Evolutionary conservation across 2,113 vertebrate species (phyloP), one percentile per base, ranked within the genome.

Genomic region (Neoarius graeffei): DNA sequence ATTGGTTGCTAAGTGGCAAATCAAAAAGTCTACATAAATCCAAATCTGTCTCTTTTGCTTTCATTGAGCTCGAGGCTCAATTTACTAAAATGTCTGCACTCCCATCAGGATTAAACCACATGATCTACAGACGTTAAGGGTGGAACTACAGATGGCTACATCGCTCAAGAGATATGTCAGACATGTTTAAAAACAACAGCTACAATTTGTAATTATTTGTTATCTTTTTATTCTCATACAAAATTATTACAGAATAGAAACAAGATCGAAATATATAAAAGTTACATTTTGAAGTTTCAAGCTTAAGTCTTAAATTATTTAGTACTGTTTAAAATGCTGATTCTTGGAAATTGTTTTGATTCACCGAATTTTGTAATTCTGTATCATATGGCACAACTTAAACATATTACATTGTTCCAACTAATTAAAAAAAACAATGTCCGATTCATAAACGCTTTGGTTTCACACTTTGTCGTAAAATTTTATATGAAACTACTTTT

Each of bases 271-370:
- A 81, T 48, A 82, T 81, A 59, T 1, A 60, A 62, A 9, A 23
- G 52, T 81, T 59, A 57, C n/a, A 59, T 27, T 27, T 27, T 42
- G 57, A 17, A 23, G 56, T 6, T 59, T 57, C 7, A 81, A 59
- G 54, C 54, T 59, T 81, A 81, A 81, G 80, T 81, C 80, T 81
- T 80, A 27, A 81, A 81, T 60, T 13, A 60, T 60, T 60, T 60
- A 79, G 50, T 54, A 27, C 50, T n/a, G 5, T 4, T 5, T 27
- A n/a, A n/a, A n/a, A n/a, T n/a, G n/a, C n/a, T n/a, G n/a, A n/a
- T n/a, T n/a, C n/a, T n/a, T n/a, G n/a, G n/a, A n/a, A n/a, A n/a
- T n/a, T n/a, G n/a, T n/a, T n/a, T n/a, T n/a, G n/a, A n/a, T n/a
- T n/a, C n/a, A n/a, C n/a, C n/a, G n/a, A n/a, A n/a, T n/a, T n/a